Evolutionary conservation across 1,140 invertebrate genomes (phyloP), one percentile per base, ranked within the genome.

Genomic region (Atopsyche davidsoni): DNA sequence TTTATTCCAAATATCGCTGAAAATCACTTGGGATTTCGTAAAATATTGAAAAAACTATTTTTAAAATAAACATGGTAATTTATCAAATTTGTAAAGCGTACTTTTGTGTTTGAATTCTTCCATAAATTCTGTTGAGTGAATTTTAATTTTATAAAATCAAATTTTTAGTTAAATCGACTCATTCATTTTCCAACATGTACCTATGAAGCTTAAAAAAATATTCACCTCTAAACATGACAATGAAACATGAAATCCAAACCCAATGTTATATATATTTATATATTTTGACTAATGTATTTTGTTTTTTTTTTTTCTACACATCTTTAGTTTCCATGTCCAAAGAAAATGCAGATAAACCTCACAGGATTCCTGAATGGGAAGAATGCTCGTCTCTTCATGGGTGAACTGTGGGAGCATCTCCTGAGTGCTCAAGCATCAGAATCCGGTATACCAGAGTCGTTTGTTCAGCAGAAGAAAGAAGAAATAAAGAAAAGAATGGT

Each of bases 301-400:
- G 18, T 35, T 21, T 34, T 36, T 42, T 34, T 51, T 47, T 34
- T 48, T 24, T 48, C 14, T 42, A 43, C 40, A 43, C 51, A 47
- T 58, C 39, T 54, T 50, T 51, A 87, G 85, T 88, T 82, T 76
- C 92, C 96, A 16, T 95, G 98, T 78, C 94, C 94, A 28, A 93
- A 94, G 69, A 91, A 96, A 70, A 98, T 99, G 86, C 96, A 99
- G 79, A 99, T 99, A 61, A 99, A 98, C 73, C 75, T 99, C 62
- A 99, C 96, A 25, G 97, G 97, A 9, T 99, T 99, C 72, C 74
- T 99, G 19, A 98, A 99, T 72, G 94, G 93, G 2, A 95, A 93
- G 71, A 97, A 98, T 77, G 94, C 97, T 9, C 80, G 96, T 35
- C 85, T 92, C 52, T 99, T 99, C 68, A 96, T 98, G 86, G 87